Evolutionary conservation across 2,113 vertebrate species (phyloP), one percentile per base, ranked within the genome.

Genomic region (Poecile atricapillus): DNA sequence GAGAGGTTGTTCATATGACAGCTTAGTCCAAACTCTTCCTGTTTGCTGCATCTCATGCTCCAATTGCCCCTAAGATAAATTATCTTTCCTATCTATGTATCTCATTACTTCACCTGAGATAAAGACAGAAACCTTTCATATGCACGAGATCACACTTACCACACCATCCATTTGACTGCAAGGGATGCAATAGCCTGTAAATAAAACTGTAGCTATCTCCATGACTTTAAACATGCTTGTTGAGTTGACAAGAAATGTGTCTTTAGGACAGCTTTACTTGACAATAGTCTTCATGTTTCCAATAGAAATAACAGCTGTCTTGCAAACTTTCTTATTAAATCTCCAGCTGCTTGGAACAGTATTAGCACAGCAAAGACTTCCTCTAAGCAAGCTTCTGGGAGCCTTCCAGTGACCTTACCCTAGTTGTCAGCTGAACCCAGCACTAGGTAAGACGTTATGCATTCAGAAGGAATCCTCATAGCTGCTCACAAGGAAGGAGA

Each of bases 261-360:
- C 65, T 87, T 74, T 17, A 82, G 27, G 55, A 81, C 5, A 55
- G 14, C 30, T 59, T 83, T 39, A 63, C 24, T 52, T 63, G 35
- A 43, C 60, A 60, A 15, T 15, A 50, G 8, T 27, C 55, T 93
- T 83, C 20, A 2, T 68, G 39, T 56, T 62, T 76, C 49, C 30
- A 52, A 24, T 27, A 73, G 75, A 91, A 91, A 17, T 37, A 89
- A 79, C n/a, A 91, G 75, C 77, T 82, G 24, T 41, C 52, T 65
- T 85, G 47, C 31, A 93, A 44, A 83, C 76, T 85, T 94, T 84
- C 50, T 80, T 83, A 86, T 85, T 94, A 89, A 93, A 89, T 85
- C 83, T 83, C 37, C 41, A 81, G 67, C 49, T 84, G 43, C 62
- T 94, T 87, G 28, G 12, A 58, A 62, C 44, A 71, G 4, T 33